These are phyloP conservation scores for Lasioglossum pauxillum DNA, from an alignment of 2,888 invertebrate species.

Conservation along the genomic window DNA sequence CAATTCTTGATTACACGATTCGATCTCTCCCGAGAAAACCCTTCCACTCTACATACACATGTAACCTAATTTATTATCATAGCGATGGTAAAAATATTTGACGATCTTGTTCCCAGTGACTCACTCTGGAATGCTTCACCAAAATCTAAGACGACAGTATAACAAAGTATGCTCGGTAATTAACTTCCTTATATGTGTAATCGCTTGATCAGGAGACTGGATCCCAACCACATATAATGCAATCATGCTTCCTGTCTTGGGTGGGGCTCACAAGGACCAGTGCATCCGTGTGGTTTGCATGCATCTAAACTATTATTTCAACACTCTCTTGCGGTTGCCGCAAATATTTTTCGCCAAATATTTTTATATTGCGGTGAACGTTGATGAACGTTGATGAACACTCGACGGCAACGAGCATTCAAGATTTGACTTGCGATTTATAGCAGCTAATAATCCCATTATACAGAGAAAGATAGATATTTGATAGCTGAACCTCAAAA, in stretches of 20 bases:
- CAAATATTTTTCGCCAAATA: neutral
- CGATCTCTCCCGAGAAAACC: too few relatives aligned
- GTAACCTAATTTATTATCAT: neutral
- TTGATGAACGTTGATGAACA: neutral
- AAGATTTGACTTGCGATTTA: neutral
- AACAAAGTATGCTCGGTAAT: constrained; percentile 18
- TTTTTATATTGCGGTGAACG: neutral
- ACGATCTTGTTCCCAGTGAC: neutral
- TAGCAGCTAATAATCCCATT: neutral
- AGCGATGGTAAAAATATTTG: neutral
- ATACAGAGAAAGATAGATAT: neutral
- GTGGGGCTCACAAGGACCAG: constrained; percentile 50
- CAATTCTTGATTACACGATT: too few relatives aligned
- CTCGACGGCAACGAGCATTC: neutral
- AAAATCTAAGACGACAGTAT: neutral
- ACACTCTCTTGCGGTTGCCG: neutral
- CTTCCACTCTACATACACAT: neutral
- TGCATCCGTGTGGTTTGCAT: constrained; percentile 39
- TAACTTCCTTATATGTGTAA: constrained; percentile 27
- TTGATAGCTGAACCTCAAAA: neutral
- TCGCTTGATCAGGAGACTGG: constrained; percentile 23
- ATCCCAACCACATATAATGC: constrained; percentile 50
- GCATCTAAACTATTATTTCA: constrained; percentile 25
- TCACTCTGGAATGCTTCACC: neutral
- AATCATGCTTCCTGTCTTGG: constrained; percentile 49